Evolutionary conservation across 1,140 invertebrate species (phyloP).

Genomic region (Drosophila ambigua): DNA sequence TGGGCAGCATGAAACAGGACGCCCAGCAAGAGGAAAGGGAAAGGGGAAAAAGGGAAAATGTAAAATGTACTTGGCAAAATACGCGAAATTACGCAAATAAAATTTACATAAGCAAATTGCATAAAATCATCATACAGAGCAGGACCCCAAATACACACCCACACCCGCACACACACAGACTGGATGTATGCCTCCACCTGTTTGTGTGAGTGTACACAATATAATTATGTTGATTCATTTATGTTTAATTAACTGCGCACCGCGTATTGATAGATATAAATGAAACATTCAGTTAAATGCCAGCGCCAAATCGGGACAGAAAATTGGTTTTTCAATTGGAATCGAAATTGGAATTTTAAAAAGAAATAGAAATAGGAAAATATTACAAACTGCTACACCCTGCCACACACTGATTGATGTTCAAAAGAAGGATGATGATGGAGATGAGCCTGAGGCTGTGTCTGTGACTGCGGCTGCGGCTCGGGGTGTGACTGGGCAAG

Average conservation of each 20-base stretch:
- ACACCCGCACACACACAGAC: neutral
- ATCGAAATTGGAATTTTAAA: slow-evolving; percentile 9
- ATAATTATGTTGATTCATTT: slow-evolving; percentile 59
- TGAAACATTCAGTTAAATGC: slow-evolving; percentile 27
- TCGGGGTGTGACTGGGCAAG: no score
- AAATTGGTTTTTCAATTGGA: slow-evolving; percentile 21
- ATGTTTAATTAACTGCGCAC: slow-evolving; percentile 50
- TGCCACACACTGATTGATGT: slow-evolving; percentile 27
- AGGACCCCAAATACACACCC: slow-evolving; percentile 4
- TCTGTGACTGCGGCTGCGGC: no score
- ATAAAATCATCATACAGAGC: slow-evolving; percentile 43
- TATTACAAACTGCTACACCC: neutral
- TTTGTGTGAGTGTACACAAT: slow-evolving; percentile 34
- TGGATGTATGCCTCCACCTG: neutral
- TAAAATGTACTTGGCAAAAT: slow-evolving; percentile 35
- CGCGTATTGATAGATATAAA: slow-evolving; percentile 47
- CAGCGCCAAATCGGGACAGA: neutral
- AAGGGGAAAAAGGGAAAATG: slow-evolving; percentile 14
- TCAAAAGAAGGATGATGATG: slow-evolving; percentile 2
- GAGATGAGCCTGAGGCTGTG: no score
- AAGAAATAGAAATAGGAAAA: neutral
- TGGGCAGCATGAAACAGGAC: slow-evolving; percentile 4
- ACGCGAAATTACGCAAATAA: slow-evolving; percentile 52
- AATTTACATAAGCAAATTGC: slow-evolving; percentile 57
- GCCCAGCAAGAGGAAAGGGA: neutral